Conservation (phyloP, 1,140 invertebrate species). For the Formica selysi region DNA sequence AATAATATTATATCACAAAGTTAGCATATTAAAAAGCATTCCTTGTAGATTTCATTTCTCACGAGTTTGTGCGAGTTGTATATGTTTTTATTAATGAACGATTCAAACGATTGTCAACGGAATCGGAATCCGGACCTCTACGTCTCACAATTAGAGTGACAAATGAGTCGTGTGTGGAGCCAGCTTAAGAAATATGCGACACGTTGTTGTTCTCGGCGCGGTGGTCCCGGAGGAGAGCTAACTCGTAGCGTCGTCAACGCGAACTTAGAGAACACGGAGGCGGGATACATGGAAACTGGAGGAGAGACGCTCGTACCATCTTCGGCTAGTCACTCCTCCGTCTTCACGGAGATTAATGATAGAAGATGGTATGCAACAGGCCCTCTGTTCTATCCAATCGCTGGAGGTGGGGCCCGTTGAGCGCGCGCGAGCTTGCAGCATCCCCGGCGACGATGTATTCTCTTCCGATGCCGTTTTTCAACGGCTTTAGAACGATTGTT, state of each 20-base stretch:
- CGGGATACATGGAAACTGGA: conserved; percentile 53
- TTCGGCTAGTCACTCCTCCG: conserved; percentile 63
- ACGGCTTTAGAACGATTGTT: conserved; percentile 30
- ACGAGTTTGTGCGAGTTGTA: neutral
- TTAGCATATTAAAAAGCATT: neutral
- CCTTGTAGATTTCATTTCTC: neutral
- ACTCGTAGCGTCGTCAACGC: conserved; percentile 19
- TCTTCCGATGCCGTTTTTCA: conserved; percentile 56
- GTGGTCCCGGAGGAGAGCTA: conserved; percentile 14
- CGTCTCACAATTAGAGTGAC: conserved; percentile 50
- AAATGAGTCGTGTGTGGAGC: conserved; percentile 23
- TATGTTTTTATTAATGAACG: conserved; percentile 16
- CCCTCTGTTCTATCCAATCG: conserved; percentile 53
- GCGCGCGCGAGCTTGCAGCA: conserved; percentile 42
- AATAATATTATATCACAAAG: no score
- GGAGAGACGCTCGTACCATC: conserved; percentile 36
- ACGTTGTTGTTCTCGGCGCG: neutral
- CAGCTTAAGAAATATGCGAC: neutral
- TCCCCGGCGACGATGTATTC: conserved; percentile 56
- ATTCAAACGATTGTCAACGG: conserved; percentile 49
- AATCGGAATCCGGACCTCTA: conserved; percentile 24
- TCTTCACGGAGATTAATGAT: conserved; percentile 61
- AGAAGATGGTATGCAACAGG: conserved; percentile 45
- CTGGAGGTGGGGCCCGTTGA: conserved; percentile 33
- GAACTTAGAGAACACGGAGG: conserved; percentile 22